phyloP scores from a whole-genome alignment of 2,797 vertebrate genomes.

The Xerus rutilus region DNA sequence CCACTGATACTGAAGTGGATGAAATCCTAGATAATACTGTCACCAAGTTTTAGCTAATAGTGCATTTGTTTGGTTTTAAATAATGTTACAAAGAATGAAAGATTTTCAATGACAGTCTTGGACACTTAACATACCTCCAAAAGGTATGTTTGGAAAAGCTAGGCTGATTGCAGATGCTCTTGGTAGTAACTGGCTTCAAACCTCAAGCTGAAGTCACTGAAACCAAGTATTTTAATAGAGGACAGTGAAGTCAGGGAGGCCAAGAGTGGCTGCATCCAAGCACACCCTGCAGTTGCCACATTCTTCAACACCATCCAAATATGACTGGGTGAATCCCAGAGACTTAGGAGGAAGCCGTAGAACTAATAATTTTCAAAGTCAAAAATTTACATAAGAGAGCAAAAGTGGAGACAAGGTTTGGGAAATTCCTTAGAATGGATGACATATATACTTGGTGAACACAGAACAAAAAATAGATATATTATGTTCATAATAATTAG shows the following conservation, averaged over 20 bases:
- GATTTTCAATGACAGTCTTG: not conserved
- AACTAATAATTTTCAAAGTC: not conserved
- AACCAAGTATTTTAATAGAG: constrained; percentile 46
- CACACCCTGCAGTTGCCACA: not conserved
- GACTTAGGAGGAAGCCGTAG: not conserved
- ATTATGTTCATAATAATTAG: not conserved
- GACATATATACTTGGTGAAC: not conserved
- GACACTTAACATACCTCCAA: not conserved
- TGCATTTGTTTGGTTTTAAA: constrained; percentile 60
- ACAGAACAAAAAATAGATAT: not conserved
- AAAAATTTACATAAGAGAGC: not conserved
- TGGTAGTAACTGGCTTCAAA: not conserved
- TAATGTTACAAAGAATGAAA: constrained; percentile 1
- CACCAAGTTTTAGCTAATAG: constrained; percentile 16
- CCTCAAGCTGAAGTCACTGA: not conserved
- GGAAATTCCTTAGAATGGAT: not conserved
- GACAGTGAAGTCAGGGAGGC: not conserved
- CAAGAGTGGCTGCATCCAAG: not conserved
- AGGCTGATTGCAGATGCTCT: not conserved
- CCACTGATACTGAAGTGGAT: too few relatives aligned
- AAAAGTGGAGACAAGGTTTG: not conserved
- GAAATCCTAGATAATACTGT: not conserved
- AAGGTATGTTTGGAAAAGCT: not conserved
- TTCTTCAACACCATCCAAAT: not conserved
- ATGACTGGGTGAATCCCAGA: not conserved